Conservation (phyloP, 2,888 invertebrate genomes). For the Epistrophella euchroma region DNA sequence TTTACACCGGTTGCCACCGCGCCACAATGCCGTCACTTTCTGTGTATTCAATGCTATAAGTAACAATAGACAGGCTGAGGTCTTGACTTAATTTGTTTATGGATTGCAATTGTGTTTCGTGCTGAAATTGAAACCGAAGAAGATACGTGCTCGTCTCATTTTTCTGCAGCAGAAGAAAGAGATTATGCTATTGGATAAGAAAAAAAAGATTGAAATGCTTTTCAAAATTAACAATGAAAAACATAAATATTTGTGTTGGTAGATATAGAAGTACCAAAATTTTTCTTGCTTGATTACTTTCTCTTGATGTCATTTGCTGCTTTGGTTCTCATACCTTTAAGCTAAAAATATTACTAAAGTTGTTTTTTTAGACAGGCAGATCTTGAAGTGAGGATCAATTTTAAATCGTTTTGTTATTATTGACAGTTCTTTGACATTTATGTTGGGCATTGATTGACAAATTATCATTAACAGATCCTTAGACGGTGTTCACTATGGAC, state of each 20-base stretch:
- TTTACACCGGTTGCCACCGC: slow-evolving; percentile 5
- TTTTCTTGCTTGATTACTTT: slow-evolving; percentile 26
- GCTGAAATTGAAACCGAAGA: slow-evolving; percentile 64
- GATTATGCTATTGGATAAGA: slow-evolving; percentile 56
- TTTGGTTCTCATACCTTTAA: background rate
- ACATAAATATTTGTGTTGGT: background rate
- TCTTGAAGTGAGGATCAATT: background rate
- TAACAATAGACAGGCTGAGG: slow-evolving; percentile 61
- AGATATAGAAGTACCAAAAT: background rate
- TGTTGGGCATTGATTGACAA: background rate
- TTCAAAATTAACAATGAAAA: slow-evolving; percentile 47
- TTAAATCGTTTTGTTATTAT: background rate
- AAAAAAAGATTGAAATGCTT: slow-evolving; percentile 55
- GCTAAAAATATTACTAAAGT: background rate
- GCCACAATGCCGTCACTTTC: slow-evolving; percentile 12
- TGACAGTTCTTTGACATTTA: background rate
- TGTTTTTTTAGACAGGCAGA: background rate
- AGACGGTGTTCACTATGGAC: too few species aligned
- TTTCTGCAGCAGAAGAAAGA: background rate
- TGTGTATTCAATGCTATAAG: slow-evolving; percentile 57
- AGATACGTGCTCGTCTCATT: slow-evolving; percentile 25
- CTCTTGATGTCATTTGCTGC: background rate
- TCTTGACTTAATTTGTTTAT: slow-evolving; percentile 73
- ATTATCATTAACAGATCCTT: too few species aligned
- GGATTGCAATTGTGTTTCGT: slow-evolving; percentile 50